Evolutionary conservation across 2,113 vertebrate species (phyloP), one percentile per base, ranked within the genome.

Genomic region (Sander vitreus): DNA sequence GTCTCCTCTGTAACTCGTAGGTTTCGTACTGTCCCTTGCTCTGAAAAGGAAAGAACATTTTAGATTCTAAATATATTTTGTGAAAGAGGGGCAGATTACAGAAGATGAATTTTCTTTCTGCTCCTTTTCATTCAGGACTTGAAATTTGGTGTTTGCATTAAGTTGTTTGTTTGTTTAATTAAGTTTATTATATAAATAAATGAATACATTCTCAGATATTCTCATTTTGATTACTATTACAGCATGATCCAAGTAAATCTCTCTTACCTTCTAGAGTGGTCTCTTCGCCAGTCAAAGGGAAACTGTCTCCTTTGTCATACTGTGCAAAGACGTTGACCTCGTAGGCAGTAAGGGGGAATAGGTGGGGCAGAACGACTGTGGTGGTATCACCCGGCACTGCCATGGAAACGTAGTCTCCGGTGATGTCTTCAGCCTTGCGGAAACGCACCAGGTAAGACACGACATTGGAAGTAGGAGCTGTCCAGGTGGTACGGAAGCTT

Each of bases 401-500:
- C 89, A 99, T 85, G 39, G 97, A 96, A 76, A 97, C 85, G 70
- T 97, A 96, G 0, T 97, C 96, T 80, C 95, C 96, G 7, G 93
- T 93, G 63, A 94, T 6, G 25, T 96, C 97, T 0, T 92, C 72
- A 3, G 94, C 95, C 58, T 96, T 96, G 78, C 96, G 97, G 90
- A 97, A 99, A 73, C 96, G 97, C 80, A 99, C 92, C 77, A 97
- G 92, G 86, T 97, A 99, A 0, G 96, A 97, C 89, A 96, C 55
- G 45, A 97, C 96, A 3, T 91, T 89, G n/a, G 94, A 68, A 55
- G 92, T 73, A 39, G 96, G 96, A 27, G 97, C 92, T 57, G 89
- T 93, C 98, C 98, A 99, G 60, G 93, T 96, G 30, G 96, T 90
- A 88, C 96, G 96, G 95, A 99, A 99, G 94, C 98, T 98, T 82